Base-by-base conservation (phyloP, 2,888 invertebrate species). In the Idaea straminata region DNA sequence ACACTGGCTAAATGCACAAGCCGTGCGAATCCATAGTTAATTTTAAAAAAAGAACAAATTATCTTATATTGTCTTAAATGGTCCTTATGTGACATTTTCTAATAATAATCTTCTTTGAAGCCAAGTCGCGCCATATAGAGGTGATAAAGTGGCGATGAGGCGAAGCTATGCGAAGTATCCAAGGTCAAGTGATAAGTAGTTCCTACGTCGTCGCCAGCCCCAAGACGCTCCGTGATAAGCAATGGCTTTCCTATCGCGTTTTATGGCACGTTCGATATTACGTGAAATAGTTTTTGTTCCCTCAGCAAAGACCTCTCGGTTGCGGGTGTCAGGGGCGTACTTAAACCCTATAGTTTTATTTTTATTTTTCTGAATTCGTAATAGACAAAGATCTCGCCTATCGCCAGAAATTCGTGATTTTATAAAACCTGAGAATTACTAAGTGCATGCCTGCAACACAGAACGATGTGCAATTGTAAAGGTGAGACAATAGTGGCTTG, bases 211-310 rank as follows among this genome's bases (percentile, higher is more conserved):
- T 76, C 70, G 72, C 69, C 71, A 74, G 73, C 69, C 75, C 77
- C 76, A 72, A 72, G 77, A 76, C 74, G 75, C 77, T 77, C 73
- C 64, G 72, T 79, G 83, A 84, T 82, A 83, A 81, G 81, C 83
- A 83, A 83, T 80, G 79, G 77, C 74, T 80, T 82, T 83, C 81
- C 84, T 84, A 85, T 85, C 84, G 82, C 78, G 70, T 82, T 84
- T 84, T 84, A 84, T 82, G 76, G 80, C 81, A 78, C 82, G 78
- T 83, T 80, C 77, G 77, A 80, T 83, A 83, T 85, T 83, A 84
- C 78, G 78, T 77, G 83, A 77, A 82, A 85, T 84, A 83, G 83
- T 84, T 85, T 84, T 83, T 83, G 82, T 80, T 81, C 80, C 78
- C 78, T 77, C 71, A 72, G 74, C 75, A 74, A 76, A 70, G 76